Percentiles rank a stretch among this genome's conserved stretches.
Conservation (phyloP, 2,113 vertebrate species). For the Albula glossodonta region DNA sequence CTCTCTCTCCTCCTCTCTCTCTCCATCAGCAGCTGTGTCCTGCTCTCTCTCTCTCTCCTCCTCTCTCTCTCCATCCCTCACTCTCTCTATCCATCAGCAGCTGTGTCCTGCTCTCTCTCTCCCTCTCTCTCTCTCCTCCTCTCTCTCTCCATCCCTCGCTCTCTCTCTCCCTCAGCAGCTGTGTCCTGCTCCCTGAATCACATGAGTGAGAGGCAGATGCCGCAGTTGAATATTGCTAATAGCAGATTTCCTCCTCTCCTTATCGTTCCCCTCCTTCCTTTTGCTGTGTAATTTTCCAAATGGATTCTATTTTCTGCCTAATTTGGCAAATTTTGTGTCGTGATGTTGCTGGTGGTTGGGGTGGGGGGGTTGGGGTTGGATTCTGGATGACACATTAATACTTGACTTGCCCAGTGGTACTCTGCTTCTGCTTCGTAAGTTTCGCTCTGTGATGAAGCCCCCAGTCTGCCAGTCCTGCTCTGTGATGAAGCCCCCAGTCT, state of each 20-base stretch:
- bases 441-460: background rate
- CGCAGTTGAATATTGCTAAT: slow-evolving; percentile 38
- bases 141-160: background rate
- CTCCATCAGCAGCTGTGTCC: background rate
- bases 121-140: too few species aligned
- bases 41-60: background rate
- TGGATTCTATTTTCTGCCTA: slow-evolving; percentile 62
- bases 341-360: slow-evolving; percentile 44
- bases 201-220: slow-evolving; percentile 41
- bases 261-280: slow-evolving; percentile 10
- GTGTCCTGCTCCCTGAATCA: slow-evolving; percentile 15
- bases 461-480: too few species aligned
- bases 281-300: slow-evolving; percentile 44
- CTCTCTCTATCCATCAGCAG: too few species aligned
- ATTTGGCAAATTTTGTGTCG: slow-evolving; percentile 57
- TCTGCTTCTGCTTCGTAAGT: background rate
- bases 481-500: too few species aligned
- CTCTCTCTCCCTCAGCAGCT: background rate
- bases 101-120: too few species aligned
- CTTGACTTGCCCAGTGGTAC: background rate
- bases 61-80: too few species aligned
- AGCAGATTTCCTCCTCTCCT: slow-evolving; percentile 33
- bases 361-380: background rate
- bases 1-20: background rate
- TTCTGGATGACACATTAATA: slow-evolving; percentile 25